Evolutionary conservation across 2,797 vertebrate species (phyloP).

Genomic region (Phoeniculus purpureus): DNA sequence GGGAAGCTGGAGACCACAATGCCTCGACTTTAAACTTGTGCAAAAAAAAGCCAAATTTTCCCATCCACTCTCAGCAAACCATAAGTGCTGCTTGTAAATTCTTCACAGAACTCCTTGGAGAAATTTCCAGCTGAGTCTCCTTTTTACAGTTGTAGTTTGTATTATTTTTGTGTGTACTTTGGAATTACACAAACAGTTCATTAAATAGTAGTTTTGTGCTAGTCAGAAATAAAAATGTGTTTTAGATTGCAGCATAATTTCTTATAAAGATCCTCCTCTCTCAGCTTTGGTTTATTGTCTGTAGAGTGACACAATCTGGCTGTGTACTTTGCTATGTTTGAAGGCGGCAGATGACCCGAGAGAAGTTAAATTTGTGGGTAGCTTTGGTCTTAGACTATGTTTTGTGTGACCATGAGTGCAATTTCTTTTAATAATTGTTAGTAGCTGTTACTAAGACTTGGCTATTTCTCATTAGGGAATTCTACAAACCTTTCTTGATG

Average conservation of each 20-base stretch:
- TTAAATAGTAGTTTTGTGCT: slow-evolving; percentile 16
- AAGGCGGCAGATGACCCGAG: background rate
- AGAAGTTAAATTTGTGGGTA: background rate
- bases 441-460: background rate
- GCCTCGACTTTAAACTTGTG: background rate
- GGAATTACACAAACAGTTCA: slow-evolving; percentile 4
- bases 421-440: background rate
- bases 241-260: background rate
- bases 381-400: background rate
- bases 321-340: background rate
- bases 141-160: background rate
- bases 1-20: slow-evolving; percentile 1
- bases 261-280: background rate
- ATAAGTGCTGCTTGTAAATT: background rate
- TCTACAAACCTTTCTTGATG: background rate
- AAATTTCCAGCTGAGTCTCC: background rate
- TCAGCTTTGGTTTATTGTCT: background rate
- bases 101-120: background rate
- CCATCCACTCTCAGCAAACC: background rate
- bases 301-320: background rate
- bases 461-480: background rate
- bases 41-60: background rate
- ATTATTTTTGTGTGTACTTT: background rate
- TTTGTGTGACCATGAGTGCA: background rate
- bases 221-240: background rate